Evolutionary conservation across 2,888 invertebrate genomes (phyloP).

Genomic region (Leucoma salicis): DNA sequence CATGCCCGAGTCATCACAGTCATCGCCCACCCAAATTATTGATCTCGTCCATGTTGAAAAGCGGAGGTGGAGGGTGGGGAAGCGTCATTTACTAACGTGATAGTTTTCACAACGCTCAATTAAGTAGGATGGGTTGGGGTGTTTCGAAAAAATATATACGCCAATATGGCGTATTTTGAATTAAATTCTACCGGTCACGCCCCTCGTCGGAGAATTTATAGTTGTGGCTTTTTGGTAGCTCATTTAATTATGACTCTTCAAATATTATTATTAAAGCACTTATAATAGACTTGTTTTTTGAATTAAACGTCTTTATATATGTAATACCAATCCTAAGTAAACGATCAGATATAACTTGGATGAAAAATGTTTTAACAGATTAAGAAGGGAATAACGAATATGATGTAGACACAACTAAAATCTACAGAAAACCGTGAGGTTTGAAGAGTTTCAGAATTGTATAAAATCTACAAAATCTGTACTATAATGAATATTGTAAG

Average conservation of each 20-base stretch:
- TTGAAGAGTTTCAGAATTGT: too few species aligned
- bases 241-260: slow-evolving; percentile 48
- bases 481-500: too few species aligned
- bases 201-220: slow-evolving; percentile 57
- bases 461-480: too few species aligned
- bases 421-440: too few species aligned
- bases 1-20: slow-evolving; percentile 80
- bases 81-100: slow-evolving; percentile 75
- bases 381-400: too few species aligned
- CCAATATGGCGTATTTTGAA: slow-evolving; percentile 75
- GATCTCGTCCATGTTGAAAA: slow-evolving; percentile 80
- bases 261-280: too few species aligned
- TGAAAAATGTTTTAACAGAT: too few species aligned
- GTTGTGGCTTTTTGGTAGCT: slow-evolving; percentile 51
- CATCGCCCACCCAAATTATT: slow-evolving; percentile 81
- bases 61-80: slow-evolving; percentile 47
- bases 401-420: too few species aligned
- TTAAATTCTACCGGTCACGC: slow-evolving; percentile 75
- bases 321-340: too few species aligned
- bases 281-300: too few species aligned
- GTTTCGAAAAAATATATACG: slow-evolving; percentile 64
- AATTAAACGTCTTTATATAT: too few species aligned
- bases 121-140: slow-evolving; percentile 63
- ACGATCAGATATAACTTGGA: too few species aligned
- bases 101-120: slow-evolving; percentile 81